Conservation (phyloP, 2,797 vertebrate species). For the Adelosebastes latens region DNA sequence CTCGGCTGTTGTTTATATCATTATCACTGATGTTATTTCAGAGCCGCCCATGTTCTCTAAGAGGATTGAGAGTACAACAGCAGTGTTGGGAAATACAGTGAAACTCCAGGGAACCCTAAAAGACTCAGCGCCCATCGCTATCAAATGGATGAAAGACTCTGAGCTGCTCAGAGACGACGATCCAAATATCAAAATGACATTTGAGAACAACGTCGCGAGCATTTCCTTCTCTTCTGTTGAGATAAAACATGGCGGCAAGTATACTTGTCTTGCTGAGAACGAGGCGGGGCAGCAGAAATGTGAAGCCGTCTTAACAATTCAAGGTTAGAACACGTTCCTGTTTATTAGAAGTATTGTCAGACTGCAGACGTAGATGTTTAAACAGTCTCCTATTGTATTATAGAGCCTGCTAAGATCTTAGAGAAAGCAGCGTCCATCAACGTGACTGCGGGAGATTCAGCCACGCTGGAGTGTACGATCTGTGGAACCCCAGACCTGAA, state of each 20-base stretch:
- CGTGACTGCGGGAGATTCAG: slow-evolving; percentile 91
- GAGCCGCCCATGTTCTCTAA: slow-evolving; percentile 95
- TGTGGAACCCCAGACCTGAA: slow-evolving; percentile 93
- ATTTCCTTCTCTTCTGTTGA: slow-evolving; percentile 88
- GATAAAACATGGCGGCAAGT: slow-evolving; percentile 88
- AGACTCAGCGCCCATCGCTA: slow-evolving; percentile 90
- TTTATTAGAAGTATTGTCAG: neutral
- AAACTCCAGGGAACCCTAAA: slow-evolving; percentile 89
- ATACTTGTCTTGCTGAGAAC: slow-evolving; percentile 92
- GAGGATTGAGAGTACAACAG: slow-evolving; percentile 90
- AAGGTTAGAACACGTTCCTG: slow-evolving; percentile 86
- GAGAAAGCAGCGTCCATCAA: slow-evolving; percentile 92
- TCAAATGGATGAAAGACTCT: slow-evolving; percentile 94
- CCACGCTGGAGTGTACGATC: slow-evolving; percentile 89
- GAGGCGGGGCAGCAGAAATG: slow-evolving; percentile 94
- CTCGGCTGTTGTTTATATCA: neutral
- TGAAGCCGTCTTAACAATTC: slow-evolving; percentile 89
- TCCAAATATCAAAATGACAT: slow-evolving; percentile 86
- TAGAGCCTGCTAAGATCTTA: slow-evolving; percentile 94
- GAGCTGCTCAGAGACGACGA: slow-evolving; percentile 91
- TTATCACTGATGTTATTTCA: slow-evolving; percentile 72
- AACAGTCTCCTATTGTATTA: slow-evolving; percentile 38
- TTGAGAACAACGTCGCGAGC: slow-evolving; percentile 86
- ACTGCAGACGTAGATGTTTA: slow-evolving; percentile 1
- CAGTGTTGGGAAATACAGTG: slow-evolving; percentile 87